A percentile compares a stretch with the other conserved stretches of the same genome.
Evolutionary conservation across 2,888 invertebrate genomes (phyloP).

Genomic region (Agelastica alni): DNA sequence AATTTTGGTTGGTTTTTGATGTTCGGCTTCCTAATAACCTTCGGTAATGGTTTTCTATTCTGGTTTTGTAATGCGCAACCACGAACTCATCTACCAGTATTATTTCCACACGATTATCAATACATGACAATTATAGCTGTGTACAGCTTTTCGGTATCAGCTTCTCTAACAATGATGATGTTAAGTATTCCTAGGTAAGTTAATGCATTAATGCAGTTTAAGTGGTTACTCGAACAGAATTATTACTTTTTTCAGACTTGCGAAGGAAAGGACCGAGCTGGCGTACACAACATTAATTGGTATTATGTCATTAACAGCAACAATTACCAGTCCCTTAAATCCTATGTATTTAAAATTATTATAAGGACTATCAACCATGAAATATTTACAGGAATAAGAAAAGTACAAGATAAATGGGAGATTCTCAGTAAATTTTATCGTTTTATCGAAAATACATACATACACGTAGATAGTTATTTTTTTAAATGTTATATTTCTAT

Average conservation of each 20-base stretch:
- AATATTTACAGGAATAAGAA: too few relatives aligned
- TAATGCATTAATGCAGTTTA: too few relatives aligned
- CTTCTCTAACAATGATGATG: background rate
- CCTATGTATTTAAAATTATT: constrained; percentile 10
- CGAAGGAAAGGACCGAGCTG: constrained; percentile 11
- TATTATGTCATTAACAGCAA: background rate
- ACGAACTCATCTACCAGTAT: constrained; percentile 38
- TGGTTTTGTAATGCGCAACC: constrained; percentile 42
- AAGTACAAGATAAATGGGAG: too few relatives aligned
- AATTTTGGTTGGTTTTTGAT: constrained; percentile 13
- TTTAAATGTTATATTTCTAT: too few relatives aligned
- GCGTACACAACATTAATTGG: background rate
- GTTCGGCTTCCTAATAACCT: constrained; percentile 24
- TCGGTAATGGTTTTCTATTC: constrained; percentile 30
- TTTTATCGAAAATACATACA: too few relatives aligned
- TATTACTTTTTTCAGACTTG: constrained; percentile 7
- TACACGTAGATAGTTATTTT: too few relatives aligned
- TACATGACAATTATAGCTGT: constrained; percentile 33
- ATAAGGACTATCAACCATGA: background rate
- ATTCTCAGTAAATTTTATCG: too few relatives aligned
- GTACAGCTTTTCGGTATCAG: constrained; percentile 13
- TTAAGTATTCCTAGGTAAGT: constrained; percentile 20
- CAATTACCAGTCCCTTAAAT: constrained; percentile 11
- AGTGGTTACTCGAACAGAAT: too few relatives aligned
- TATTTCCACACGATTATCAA: constrained; percentile 41